Evolutionary conservation across 30 jellyfish, hydroid and myxozoan species (phyloP).

Genomic region (Turritopsis rubra): DNA sequence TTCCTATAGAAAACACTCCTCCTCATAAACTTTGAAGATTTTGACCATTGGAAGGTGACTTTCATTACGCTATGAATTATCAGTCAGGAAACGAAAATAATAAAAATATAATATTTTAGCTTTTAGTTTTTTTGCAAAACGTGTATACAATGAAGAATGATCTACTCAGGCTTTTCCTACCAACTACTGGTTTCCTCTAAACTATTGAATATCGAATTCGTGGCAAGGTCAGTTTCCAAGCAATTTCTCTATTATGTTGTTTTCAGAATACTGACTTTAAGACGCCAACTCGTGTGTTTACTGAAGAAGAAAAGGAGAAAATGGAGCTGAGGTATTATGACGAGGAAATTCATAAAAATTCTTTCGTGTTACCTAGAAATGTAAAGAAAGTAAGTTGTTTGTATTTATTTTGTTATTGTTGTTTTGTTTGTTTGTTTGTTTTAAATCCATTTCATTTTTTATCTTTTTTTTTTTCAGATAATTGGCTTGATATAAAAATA

Average conservation of each 20-base stretch:
- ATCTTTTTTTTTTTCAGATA: not conserved
- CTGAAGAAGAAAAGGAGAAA: conserved; percentile 61
- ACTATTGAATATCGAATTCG: too few species aligned
- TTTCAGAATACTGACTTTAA: conserved; percentile 57
- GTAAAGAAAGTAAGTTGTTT: conserved; percentile 62
- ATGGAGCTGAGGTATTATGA: conserved; percentile 74
- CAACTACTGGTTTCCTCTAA: too few species aligned
- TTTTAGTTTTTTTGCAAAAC: too few species aligned
- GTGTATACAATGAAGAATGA: too few species aligned
- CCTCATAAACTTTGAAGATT: not conserved
- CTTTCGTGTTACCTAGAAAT: conserved; percentile 73
- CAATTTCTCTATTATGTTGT: not conserved
- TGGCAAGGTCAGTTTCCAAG: too few species aligned
- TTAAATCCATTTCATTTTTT: not conserved
- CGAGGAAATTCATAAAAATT: conserved; percentile 62
- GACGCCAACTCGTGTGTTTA: conserved; percentile 60
- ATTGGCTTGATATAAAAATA: not conserved
- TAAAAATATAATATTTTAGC: too few species aligned
- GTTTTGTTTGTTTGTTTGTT: not conserved
- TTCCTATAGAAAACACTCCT: not conserved
- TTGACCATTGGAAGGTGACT: not conserved
- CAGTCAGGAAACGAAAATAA: too few species aligned
- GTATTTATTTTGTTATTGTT: too few species aligned
- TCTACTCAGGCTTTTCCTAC: too few species aligned
- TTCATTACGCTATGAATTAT: too few species aligned